Evolutionary conservation across 2,797 vertebrate genomes (phyloP).

Genomic region (Phoebastria nigripes): DNA sequence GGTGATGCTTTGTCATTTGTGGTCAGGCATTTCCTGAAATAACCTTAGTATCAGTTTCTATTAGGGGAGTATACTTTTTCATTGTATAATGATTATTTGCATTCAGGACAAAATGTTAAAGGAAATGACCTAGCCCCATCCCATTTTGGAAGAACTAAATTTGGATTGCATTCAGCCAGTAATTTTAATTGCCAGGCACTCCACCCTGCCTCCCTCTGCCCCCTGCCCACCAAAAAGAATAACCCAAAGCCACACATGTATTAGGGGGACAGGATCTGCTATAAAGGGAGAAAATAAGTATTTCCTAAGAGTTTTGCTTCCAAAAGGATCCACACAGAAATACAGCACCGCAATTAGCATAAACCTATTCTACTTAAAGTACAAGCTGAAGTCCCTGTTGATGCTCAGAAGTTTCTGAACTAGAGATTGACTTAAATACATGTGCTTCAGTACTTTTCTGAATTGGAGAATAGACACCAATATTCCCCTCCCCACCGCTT

Average conservation of each 20-base stretch:
- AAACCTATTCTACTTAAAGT: not conserved
- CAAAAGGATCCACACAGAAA: not conserved
- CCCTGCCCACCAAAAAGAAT: not conserved
- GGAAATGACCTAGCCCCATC: not conserved
- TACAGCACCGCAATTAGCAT: not conserved
- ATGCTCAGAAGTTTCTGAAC: not conserved
- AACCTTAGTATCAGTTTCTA: not conserved
- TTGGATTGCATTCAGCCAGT: not conserved
- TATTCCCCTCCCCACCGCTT: not conserved
- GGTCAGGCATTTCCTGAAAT: not conserved
- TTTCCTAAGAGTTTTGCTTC: not conserved
- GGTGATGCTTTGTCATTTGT: accelerated
- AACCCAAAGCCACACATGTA: not conserved
- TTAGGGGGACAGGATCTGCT: not conserved
- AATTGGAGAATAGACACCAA: not conserved
- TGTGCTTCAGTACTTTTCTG: not conserved
- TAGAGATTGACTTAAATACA: not conserved
- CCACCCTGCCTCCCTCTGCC: not conserved
- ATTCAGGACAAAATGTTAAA: not conserved
- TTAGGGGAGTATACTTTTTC: not conserved
- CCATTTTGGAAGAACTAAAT: not conserved
- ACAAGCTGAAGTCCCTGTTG: not conserved
- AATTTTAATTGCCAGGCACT: not conserved
- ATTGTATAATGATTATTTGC: not conserved
- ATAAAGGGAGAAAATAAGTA: not conserved